Percentiles rank a stretch among this genome's conserved stretches.
Evolutionary conservation across 2,888 invertebrate genomes (phyloP).

Genomic region (Cistogaster globosa): DNA sequence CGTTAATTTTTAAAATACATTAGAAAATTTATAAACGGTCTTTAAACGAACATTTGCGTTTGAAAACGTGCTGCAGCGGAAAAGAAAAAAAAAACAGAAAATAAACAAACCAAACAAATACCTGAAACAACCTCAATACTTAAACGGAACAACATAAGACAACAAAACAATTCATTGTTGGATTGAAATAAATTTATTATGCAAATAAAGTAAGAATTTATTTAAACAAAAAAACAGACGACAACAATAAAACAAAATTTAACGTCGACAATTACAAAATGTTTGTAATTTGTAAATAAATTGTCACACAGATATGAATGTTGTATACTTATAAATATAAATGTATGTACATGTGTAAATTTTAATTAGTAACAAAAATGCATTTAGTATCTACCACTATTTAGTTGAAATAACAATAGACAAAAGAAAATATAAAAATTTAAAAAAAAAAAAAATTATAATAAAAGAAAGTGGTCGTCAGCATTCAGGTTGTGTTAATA

Average conservation of each 20-base stretch:
- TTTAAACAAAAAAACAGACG: slow-evolving; percentile 49
- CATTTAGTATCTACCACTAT: slow-evolving; percentile 46
- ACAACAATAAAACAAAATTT: slow-evolving; percentile 28
- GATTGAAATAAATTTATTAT: slow-evolving; percentile 70
- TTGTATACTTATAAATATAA: not conserved
- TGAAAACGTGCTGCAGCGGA: slow-evolving; percentile 11
- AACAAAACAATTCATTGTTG: slow-evolving; percentile 61
- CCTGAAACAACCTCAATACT: slow-evolving; percentile 10
- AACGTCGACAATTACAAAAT: slow-evolving; percentile 3
- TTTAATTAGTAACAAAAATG: slow-evolving; percentile 63
- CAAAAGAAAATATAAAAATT: not conserved
- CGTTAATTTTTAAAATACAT: slow-evolving; percentile 44
- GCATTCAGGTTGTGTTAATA: not conserved
- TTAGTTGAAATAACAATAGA: slow-evolving; percentile 48
- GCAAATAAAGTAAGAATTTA: slow-evolving; percentile 72
- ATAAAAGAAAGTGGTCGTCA: slow-evolving; percentile 62
- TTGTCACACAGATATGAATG: no score
- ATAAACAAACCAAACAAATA: slow-evolving; percentile 4
- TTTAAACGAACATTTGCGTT: slow-evolving; percentile 50
- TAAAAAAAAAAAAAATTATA: slow-evolving; percentile 29
- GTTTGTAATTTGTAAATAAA: slow-evolving; percentile 8
- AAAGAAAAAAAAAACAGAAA: not conserved
- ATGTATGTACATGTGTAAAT: not conserved
- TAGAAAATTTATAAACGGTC: slow-evolving; percentile 43
- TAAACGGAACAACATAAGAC: slow-evolving; percentile 33